phyloP scores from a whole-genome alignment of 2,797 vertebrate genomes.

The Apodemus agrarius region DNA sequence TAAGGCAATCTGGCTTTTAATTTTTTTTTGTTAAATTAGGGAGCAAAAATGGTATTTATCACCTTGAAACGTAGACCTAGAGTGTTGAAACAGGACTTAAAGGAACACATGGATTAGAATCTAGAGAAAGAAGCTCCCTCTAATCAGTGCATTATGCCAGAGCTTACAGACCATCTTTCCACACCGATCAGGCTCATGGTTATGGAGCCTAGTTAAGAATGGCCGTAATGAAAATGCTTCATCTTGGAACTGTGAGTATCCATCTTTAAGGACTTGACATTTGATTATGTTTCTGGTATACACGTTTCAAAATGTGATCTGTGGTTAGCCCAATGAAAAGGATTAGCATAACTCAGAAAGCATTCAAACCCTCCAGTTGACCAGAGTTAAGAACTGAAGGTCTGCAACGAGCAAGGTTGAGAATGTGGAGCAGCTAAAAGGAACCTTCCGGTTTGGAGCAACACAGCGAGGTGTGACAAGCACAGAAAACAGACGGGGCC shows the following conservation, averaged over 20 bases:
- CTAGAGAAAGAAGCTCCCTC: not conserved
- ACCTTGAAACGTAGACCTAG: not conserved
- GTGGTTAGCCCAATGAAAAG: not conserved
- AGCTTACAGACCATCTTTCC: not conserved
- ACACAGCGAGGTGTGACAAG: not conserved
- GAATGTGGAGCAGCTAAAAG: not conserved
- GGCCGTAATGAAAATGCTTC: not conserved
- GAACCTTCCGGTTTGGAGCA: not conserved
- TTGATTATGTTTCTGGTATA: not conserved
- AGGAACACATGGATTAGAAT: constrained; percentile 5
- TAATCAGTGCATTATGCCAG: not conserved
- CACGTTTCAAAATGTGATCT: not conserved
- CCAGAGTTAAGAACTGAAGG: not conserved
- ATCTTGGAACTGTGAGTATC: not conserved
- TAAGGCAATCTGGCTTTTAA: not conserved
- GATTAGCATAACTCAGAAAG: not conserved
- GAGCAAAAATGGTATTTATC: not conserved
- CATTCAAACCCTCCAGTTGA: not conserved
- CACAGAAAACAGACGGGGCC: not conserved
- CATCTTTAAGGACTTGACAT: not conserved
- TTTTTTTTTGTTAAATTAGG: not conserved
- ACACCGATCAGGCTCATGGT: not conserved
- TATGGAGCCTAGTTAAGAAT: not conserved
- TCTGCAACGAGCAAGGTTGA: not conserved
- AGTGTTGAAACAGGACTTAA: not conserved